These are phyloP conservation scores for Anhinga anhinga DNA, from an alignment of 2,113 vertebrate species.

Conservation along the genomic window DNA sequence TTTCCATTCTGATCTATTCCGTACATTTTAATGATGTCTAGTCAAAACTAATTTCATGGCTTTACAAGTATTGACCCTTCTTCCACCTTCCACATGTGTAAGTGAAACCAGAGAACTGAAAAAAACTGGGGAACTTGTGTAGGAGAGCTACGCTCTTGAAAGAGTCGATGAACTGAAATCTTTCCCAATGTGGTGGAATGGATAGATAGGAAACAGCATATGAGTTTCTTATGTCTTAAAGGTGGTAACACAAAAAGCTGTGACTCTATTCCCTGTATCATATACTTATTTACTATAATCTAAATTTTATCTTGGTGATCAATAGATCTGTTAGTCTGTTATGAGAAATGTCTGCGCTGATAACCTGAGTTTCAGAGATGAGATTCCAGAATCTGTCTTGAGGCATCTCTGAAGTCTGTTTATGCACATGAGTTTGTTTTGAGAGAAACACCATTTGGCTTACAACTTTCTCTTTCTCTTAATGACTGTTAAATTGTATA, in stretches of 20 bases:
- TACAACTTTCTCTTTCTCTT: neutral
- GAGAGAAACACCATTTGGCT: neutral
- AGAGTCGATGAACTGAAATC: neutral
- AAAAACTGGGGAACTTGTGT: neutral
- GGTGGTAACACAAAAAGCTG: neutral
- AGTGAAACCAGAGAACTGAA: neutral
- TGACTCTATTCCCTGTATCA: too few relatives aligned
- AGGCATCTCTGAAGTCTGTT: neutral
- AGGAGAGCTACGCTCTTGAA: neutral
- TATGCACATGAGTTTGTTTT: neutral
- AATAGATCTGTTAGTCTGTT: neutral
- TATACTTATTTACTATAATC: too few relatives aligned
- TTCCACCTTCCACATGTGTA: fast-evolving
- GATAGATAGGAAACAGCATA: neutral
- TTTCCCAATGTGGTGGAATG: neutral
- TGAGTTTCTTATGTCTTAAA: neutral
- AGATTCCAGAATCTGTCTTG: neutral
- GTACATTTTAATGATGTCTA: neutral
- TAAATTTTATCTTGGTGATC: neutral
- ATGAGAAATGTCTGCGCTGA: neutral
- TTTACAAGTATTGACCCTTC: neutral
- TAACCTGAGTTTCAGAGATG: neutral
- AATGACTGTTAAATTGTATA: neutral
- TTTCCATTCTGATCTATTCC: neutral
- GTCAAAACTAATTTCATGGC: neutral